Evolutionary conservation across 2,888 invertebrate genomes (phyloP).

Genomic region (Brenthis ino): DNA sequence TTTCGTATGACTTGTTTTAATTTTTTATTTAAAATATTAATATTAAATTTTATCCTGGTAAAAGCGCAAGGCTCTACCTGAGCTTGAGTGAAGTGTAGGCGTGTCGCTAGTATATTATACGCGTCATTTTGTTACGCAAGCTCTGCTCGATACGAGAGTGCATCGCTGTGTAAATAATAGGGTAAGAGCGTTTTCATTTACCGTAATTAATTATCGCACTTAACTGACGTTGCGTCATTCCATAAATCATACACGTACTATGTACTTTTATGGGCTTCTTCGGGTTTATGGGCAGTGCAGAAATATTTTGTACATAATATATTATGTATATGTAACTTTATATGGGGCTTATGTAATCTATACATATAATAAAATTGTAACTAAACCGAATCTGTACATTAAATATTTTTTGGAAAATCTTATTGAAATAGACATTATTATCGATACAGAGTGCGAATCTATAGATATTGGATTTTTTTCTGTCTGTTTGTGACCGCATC

Average conservation of each 20-base stretch:
- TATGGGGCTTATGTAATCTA: not conserved
- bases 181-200: conserved; percentile 27
- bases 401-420: no score
- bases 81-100: no score
- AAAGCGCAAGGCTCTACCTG: no score
- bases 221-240: conserved; percentile 26
- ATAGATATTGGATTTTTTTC: no score
- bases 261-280: conserved; percentile 20
- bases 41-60: no score
- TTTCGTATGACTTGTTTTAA: no score
- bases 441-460: no score
- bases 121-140: conserved; percentile 20
- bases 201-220: conserved; percentile 34
- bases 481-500: no score
- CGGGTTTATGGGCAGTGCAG: conserved; percentile 7
- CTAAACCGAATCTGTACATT: no score
- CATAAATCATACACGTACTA: conserved; percentile 21
- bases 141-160: conserved; percentile 15
- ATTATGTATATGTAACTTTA: not conserved
- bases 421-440: no score
- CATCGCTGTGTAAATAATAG: conserved; percentile 28
- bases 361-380: no score
- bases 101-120: not conserved
- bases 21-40: no score
- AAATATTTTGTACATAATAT: not conserved